Base-by-base conservation (phyloP, 2,888 invertebrate genomes). In the Amphipyra berbera region DNA sequence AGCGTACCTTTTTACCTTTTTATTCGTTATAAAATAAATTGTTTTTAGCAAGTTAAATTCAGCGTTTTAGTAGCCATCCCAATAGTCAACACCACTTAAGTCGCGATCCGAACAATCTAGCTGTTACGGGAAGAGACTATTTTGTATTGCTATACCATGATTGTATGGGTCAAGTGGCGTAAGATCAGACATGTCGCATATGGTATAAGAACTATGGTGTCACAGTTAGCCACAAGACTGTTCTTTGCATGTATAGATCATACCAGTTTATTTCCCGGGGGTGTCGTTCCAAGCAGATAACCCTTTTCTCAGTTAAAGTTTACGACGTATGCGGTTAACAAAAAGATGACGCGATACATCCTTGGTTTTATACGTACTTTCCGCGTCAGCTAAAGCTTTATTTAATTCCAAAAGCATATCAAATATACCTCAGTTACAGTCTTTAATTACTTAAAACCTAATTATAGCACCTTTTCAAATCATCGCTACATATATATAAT, bases 241-340 rank as follows among this genome's bases (percentile, higher is more conserved):
- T 46, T 50, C 35, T 38, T 33, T 15, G 30, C 12, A 10, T 53
- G 42, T 65, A 68, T 65, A 68, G 59, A 71, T 68, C 68, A 68
- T 65, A 35, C 38, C 42, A 50, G 59, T 70, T 65, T 70, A 68
- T 68, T 65, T 71, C 68, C 71, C 68, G 49, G 41, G 65, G 54
- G 68, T 21, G 54, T 71, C 68, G 68, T 68, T 69, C 46, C 59
- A 59, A 13, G 12, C 65, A 59, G 71, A 71, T 59, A 68, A 68
- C 68, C 68, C 71, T 68, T 59, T 70, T 46, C 50, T 27, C 68
- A 65, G 54, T 65, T 65, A 42, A 65, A 71, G 65, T 68, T 68
- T 71, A 68, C 59, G 68, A 54, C 59, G 37, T 70, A 27, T 42
- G 71, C n/a, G 54, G 54, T 50, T 68, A 71, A 68, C 68, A 68